Conservation (phyloP, 2,888 invertebrate genomes). For the Dione juno region DNA sequence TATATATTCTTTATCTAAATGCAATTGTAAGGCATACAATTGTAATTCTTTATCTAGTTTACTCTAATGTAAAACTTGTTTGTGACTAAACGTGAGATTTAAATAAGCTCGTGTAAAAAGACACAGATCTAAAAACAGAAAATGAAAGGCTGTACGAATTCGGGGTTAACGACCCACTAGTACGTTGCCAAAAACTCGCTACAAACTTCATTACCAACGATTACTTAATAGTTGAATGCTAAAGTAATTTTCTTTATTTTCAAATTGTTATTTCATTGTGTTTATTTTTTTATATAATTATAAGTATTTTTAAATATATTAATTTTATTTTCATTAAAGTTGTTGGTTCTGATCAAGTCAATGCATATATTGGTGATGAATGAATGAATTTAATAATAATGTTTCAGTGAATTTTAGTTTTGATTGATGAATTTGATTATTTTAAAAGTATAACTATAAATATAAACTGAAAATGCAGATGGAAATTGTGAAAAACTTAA, state of each 20-base stretch:
- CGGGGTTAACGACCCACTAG: slow-evolving; percentile 45
- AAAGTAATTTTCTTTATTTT: slow-evolving; percentile 30
- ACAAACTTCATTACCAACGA: slow-evolving; percentile 42
- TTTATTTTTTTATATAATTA: background rate
- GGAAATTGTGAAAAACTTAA: too few species aligned
- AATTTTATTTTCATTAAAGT: too few species aligned
- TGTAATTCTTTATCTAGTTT: too few species aligned
- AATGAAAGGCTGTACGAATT: slow-evolving; percentile 47
- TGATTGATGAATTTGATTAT: too few species aligned
- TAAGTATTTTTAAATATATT: background rate
- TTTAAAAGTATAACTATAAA: too few species aligned
- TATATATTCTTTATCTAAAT: too few species aligned
- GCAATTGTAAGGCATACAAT: too few species aligned
- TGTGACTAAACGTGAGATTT: slow-evolving; percentile 36
- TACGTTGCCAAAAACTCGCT: slow-evolving; percentile 44
- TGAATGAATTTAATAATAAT: too few species aligned
- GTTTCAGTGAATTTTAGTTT: too few species aligned
- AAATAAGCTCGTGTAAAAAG: slow-evolving; percentile 35
- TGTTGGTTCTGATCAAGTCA: background rate
- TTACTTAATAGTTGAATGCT: slow-evolving; percentile 45
- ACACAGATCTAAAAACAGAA: slow-evolving; percentile 45
- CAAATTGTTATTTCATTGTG: background rate
- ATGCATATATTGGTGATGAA: background rate
- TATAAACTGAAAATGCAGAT: too few species aligned
- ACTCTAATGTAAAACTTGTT: slow-evolving; percentile 36